These are phyloP conservation scores for Sipha maydis DNA, from an alignment of 2,888 invertebrate genomes.

Conservation along the genomic window DNA sequence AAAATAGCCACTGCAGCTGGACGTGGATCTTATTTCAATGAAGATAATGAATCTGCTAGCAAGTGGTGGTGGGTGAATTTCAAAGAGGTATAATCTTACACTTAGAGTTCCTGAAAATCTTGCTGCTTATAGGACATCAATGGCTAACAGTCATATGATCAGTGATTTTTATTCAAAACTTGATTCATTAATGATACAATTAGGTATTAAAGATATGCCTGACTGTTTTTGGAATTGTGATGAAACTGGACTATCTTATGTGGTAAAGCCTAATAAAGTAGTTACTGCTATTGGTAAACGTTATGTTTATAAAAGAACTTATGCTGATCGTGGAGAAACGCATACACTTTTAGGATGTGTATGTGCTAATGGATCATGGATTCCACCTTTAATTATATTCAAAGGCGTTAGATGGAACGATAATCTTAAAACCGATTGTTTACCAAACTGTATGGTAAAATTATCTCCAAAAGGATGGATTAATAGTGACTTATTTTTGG, in stretches of 20 bases:
- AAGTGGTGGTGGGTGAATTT: constrained; percentile 29
- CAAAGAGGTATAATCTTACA: background rate
- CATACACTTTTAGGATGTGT: constrained; percentile 40
- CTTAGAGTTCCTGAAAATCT: constrained; percentile 25
- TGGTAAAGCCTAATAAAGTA: constrained; percentile 10
- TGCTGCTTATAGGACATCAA: background rate
- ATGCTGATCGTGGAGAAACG: constrained; percentile 30
- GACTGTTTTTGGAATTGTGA: constrained; percentile 16
- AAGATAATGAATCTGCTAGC: constrained; percentile 19
- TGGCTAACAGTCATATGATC: background rate
- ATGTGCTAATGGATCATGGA: constrained; percentile 33
- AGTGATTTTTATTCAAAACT: constrained; percentile 31
- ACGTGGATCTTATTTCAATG: background rate
- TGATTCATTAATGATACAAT: background rate
- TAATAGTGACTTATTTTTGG: background rate
- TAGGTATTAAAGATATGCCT: constrained; percentile 5
- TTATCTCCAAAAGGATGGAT: constrained; percentile 2
- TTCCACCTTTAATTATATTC: constrained; percentile 10
- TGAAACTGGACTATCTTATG: constrained; percentile 21
- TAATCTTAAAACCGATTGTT: background rate
- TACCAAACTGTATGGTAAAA: background rate
- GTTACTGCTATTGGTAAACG: constrained; percentile 5
- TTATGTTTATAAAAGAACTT: constrained; percentile 30
- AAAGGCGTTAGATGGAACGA: constrained; percentile 14
- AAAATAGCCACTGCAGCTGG: background rate